Percentiles rank a stretch among this genome's conserved stretches.
phyloP scores from a whole-genome alignment of 2,888 invertebrate genomes.

The Bruchidius siliquastri region DNA sequence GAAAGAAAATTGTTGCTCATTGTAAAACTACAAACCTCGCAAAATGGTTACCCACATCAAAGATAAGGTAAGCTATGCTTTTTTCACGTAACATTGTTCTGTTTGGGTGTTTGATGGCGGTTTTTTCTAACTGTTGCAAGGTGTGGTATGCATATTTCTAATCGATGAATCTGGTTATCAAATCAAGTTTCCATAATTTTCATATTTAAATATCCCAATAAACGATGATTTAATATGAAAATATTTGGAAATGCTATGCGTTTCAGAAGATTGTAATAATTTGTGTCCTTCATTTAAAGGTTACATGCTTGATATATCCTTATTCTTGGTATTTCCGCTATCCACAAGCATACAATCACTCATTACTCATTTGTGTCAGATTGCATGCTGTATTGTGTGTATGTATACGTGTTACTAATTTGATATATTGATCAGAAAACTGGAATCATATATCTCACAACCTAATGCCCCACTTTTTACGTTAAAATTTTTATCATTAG shows the following conservation, averaged over 20 bases:
- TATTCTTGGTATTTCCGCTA: neutral
- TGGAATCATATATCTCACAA: neutral
- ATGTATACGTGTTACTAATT: neutral
- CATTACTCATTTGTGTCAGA: neutral
- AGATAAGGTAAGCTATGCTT: slow-evolving; percentile 40
- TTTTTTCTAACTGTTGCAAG: neutral
- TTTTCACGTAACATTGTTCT: neutral
- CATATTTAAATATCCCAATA: neutral
- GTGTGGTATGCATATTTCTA: neutral
- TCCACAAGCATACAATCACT: neutral
- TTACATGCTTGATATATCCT: neutral
- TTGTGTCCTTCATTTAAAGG: neutral
- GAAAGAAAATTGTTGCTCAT: neutral
- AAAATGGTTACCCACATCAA: slow-evolving; percentile 54
- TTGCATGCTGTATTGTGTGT: neutral
- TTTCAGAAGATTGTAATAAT: neutral
- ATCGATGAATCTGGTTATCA: neutral
- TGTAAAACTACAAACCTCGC: slow-evolving; percentile 3
- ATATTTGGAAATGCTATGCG: no score
- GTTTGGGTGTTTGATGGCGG: neutral
- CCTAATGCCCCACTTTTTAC: neutral
- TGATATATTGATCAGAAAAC: neutral
- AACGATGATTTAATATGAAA: neutral
- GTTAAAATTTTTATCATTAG: neutral
- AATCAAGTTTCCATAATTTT: neutral